These are phyloP conservation scores for Rhyacophila evoluta DNA, from an alignment of 2,888 invertebrate genomes.

Conservation along the genomic window DNA sequence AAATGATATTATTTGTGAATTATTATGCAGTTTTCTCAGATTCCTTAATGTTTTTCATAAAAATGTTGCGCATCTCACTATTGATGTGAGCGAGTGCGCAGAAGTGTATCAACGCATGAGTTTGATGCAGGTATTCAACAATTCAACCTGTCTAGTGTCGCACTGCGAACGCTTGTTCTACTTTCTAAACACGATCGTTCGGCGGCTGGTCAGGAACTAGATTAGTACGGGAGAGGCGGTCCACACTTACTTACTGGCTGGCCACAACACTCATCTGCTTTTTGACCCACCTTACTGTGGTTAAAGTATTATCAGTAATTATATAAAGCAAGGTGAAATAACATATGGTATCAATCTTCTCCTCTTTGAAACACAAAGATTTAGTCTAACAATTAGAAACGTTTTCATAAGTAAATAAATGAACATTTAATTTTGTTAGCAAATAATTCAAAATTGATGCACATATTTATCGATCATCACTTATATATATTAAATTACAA, in stretches of 20 bases:
- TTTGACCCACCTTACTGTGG: conserved; percentile 41
- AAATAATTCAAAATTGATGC: too few relatives aligned
- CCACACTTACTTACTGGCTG: conserved; percentile 34
- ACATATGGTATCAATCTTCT: too few relatives aligned
- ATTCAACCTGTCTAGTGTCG: conserved; percentile 40
- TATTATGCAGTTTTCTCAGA: too few relatives aligned
- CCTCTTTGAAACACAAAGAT: too few relatives aligned
- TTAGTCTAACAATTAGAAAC: too few relatives aligned
- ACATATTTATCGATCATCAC: too few relatives aligned
- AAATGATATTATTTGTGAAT: too few relatives aligned
- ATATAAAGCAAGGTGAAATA: too few relatives aligned
- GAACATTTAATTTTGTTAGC: too few relatives aligned
- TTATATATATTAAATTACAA: too few relatives aligned
- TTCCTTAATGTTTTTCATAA: too few relatives aligned
- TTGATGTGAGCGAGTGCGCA: conserved; percentile 20
- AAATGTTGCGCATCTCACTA: not conserved
- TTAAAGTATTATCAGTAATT: not conserved
- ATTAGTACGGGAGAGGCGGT: conserved; percentile 49
- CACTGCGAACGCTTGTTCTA: conserved; percentile 47
- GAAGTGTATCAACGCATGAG: conserved; percentile 36
- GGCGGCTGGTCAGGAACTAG: conserved; percentile 43
- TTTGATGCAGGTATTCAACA: conserved; percentile 31
- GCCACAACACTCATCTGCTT: conserved; percentile 36
- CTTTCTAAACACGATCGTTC: conserved; percentile 53
- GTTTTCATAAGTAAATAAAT: too few relatives aligned